Base-by-base conservation (phyloP, 1,140 invertebrate species). In the Diorhabda elongata region DNA sequence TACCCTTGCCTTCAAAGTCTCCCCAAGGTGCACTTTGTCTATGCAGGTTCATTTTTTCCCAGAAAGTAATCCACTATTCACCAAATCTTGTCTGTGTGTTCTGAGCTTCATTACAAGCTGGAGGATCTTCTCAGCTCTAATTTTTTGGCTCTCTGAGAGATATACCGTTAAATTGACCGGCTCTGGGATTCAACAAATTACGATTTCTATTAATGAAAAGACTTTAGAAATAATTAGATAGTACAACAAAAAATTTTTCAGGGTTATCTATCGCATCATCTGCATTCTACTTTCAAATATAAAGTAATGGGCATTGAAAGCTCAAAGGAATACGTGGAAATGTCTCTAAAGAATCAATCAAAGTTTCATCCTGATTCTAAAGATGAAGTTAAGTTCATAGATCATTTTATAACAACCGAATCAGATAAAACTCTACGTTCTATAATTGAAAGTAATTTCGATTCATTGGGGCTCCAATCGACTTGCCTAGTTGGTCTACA, bases 251-350 rank as follows among this genome's bases (percentile, higher is more conserved):
- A 26, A 26, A 3, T 9, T 63, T 67, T 67, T 8, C 58, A 89
- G 84, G 92, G 93, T n/a, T 93, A 95, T 77, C 79, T 95, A 41
- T 89, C 90, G 70, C 86, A 92, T 77, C 73, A 90, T 9, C 73
- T 94, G 47, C 83, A 87, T 73, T 82, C 88, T 78, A 84, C 85
- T 47, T 86, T 88, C 70, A 82, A 85, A 4, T 87, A 88, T 66
- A 84, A 86, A 74, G 87, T 95, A 4, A 81, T 94, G 5, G 92
- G 91, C 7, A 76, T 95, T 41, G 93, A 96, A 82, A 86, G 86
- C 4, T 86, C 87, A 67, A 74, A 80, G 47, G 78, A 82, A 52
- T 85, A 89, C 72, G 85, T 91, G n/a, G 78, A 86, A 58, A 84
- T 83, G 45, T 92, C 92, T 5, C 79, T 83, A 62, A 83, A 84